A percentile compares a stretch with the other conserved stretches of the same genome.
Evolutionary conservation across 1,140 invertebrate species (phyloP).

Genomic region (Trichonephila clavata): DNA sequence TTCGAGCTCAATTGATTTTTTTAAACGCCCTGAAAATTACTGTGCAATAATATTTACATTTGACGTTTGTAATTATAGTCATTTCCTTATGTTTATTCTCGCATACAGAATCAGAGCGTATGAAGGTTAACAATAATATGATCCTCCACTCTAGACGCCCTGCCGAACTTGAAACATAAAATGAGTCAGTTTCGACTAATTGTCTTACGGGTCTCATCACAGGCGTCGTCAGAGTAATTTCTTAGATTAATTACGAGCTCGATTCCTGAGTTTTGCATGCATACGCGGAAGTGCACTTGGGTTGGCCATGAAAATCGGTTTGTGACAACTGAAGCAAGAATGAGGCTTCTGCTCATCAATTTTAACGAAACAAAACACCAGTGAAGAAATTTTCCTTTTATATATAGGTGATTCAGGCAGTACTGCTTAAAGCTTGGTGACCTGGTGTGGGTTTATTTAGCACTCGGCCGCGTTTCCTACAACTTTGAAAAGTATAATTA

Average conservation of each 20-base stretch:
- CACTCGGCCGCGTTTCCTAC: too few relatives aligned
- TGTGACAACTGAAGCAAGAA: slow-evolving; percentile 12
- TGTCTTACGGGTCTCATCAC: neutral
- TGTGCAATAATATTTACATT: neutral
- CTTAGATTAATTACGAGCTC: neutral
- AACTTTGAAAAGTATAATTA: too few relatives aligned
- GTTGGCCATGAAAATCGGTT: slow-evolving; percentile 21
- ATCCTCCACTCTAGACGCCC: slow-evolving; percentile 31
- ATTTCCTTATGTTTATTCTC: neutral
- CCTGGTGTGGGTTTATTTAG: too few relatives aligned
- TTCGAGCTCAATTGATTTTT: neutral
- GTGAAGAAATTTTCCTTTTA: neutral
- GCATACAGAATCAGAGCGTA: neutral
- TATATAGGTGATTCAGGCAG: neutral
- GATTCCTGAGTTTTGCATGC: neutral
- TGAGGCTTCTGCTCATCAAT: neutral
- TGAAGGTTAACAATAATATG: neutral
- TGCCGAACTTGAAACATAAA: slow-evolving; percentile 50
- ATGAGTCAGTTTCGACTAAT: neutral
- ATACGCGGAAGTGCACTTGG: slow-evolving; percentile 35
- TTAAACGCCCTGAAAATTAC: neutral
- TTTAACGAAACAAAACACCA: neutral
- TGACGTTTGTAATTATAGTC: neutral
- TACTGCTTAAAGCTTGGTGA: too few relatives aligned
- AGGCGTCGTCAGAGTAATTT: slow-evolving; percentile 3